These are phyloP conservation scores for Cecropterus lyciades DNA, from an alignment of 1,140 invertebrate species.

Conservation along the genomic window DNA sequence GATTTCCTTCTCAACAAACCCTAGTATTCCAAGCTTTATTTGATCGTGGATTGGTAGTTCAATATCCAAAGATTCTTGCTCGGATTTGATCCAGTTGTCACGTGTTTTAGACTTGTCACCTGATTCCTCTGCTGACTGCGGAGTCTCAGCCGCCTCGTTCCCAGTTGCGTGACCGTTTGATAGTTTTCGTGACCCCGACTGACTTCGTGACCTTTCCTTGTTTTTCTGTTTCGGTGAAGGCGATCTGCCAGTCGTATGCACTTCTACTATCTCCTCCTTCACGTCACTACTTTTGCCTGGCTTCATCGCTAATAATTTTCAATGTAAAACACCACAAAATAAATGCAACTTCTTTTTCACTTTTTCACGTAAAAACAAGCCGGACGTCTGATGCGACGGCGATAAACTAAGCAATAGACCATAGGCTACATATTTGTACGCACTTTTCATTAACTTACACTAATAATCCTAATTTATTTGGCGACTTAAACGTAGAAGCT, in stretches of 20 bases:
- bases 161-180: constrained; percentile 68
- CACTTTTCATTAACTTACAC: neutral
- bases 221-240: constrained; percentile 70
- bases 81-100: constrained; percentile 79
- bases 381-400: constrained; percentile 1
- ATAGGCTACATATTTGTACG: constrained; percentile 16
- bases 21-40: constrained; percentile 85
- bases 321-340: constrained; percentile 33
- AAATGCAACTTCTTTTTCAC: constrained; percentile 31
- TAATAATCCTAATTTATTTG: neutral
- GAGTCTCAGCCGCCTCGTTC: constrained; percentile 41
- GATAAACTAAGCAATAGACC: constrained; percentile 1
- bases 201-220: constrained; percentile 56
- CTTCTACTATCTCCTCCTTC: constrained; percentile 73
- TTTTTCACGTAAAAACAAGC: constrained; percentile 30
- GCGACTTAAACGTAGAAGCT: constrained; percentile 13
- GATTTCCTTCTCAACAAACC: constrained; percentile 86
- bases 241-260: constrained; percentile 66
- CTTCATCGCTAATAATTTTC: constrained; percentile 58
- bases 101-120: constrained; percentile 58
- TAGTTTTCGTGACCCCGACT: constrained; percentile 68
- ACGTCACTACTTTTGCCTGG: constrained; percentile 69
- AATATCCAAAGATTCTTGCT: constrained; percentile 83
- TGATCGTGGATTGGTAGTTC: constrained; percentile 84
- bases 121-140: constrained; percentile 40